A percentile compares a stretch with the other conserved stretches of the same genome.
Conservation (phyloP, 2,113 vertebrate species). For the Plectropomus leopardus region DNA sequence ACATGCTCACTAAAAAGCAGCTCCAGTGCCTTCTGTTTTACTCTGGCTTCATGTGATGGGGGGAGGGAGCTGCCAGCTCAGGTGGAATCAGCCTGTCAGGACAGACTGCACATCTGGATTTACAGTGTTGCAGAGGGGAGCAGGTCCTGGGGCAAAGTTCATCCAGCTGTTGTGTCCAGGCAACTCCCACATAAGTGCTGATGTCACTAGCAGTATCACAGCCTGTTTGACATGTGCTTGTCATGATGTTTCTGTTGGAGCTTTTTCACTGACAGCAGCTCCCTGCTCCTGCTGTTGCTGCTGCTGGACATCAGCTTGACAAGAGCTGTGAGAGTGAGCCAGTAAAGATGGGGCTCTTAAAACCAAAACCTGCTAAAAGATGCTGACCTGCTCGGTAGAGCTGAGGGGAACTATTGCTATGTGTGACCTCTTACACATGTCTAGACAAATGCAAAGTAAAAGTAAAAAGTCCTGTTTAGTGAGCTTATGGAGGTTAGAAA, state of each 20-base stretch:
- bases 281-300: too few relatives aligned
- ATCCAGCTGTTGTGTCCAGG: conserved; percentile 67
- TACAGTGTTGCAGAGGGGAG: background rate
- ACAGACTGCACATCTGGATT: conserved; percentile 59
- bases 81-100: conserved; percentile 43
- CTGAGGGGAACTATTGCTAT: too few relatives aligned
- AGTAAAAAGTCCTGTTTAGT: too few relatives aligned
- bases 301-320: too few relatives aligned
- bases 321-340: too few relatives aligned
- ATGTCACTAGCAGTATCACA: conserved; percentile 11
- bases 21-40: background rate
- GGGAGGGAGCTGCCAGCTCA: conserved; percentile 34
- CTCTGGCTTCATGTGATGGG: background rate
- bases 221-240: background rate
- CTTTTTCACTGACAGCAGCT: too few relatives aligned
- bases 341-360: too few relatives aligned
- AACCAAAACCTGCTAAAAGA: too few relatives aligned
- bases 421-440: too few relatives aligned
- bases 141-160: conserved; percentile 5
- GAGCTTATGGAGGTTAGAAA: too few relatives aligned
- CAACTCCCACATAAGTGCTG: conserved; percentile 23
- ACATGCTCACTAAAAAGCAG: background rate
- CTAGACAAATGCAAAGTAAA: too few relatives aligned
- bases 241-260: background rate
- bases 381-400: too few relatives aligned